Base-by-base conservation (phyloP, 2,797 vertebrate genomes). In the Helicolenus hilgendorfi region DNA sequence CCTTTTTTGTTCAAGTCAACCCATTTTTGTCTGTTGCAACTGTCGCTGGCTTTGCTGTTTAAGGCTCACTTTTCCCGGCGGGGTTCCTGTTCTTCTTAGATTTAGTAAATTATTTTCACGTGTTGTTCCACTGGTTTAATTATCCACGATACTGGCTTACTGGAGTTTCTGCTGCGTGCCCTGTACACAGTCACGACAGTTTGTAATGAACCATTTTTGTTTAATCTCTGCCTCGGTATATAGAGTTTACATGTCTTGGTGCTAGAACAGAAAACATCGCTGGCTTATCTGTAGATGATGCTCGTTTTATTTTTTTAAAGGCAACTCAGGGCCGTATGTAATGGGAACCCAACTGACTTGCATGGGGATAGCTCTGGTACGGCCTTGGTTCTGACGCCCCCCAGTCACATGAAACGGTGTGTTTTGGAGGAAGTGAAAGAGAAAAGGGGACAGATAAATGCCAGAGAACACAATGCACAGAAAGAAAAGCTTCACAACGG, bases 1-100 rank as follows among this genome's bases (percentile, higher is more conserved):
- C 68, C 38, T 68, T 81, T 81, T 91, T 76, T 72, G 55, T 93
- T 87, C 36, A 83, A 76, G 63, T 90, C 73, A 81, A 84, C 56
- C 36, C 82, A 84, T 93, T 90, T 81, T 85, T 89, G 77, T 84
- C 65, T 85, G 79, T 88, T 70, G 79, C 77, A 83, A 81, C 72
- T 87, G 84, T 90, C 20, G 72, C 94, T 92, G 82, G 90, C 93
- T 94, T 94, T 62, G 82, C 89, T 95, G 55, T 90, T 79, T 35
- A 75, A 71, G 49, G 67, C 75, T 55, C 58, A 84, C 64, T 36
- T 81, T 83, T 64, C 68, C 31, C 5, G 29, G 29, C 4, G 24
- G 59, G 13, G 56, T 24, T 69, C 31, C 69, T 49, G 14, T 64
- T 87, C 26, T 45, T 85, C 9, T 38, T 29, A 73, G 5, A 64